Base-by-base conservation (phyloP, 2,888 invertebrate species). In the Ophonus ardosiacus region DNA sequence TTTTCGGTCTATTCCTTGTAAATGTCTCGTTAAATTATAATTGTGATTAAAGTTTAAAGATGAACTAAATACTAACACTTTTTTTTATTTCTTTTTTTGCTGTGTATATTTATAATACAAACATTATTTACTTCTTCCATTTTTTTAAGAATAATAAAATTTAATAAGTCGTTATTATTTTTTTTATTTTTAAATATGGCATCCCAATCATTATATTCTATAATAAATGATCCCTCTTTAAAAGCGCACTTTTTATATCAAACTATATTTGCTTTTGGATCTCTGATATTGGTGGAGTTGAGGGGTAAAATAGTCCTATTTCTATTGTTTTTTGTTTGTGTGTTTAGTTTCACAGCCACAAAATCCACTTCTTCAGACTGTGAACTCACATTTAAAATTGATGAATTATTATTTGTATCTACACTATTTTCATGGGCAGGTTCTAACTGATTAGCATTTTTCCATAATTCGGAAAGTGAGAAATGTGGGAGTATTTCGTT, bases 141-240 rank as follows among this genome's bases (percentile, higher is more conserved):
- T 59, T 59, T 59, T 59, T 59, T 17, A 56, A 56, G n/a, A 56
- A 56, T 56, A 10, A 56, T 17, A 15, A 17, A 59, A 17, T 59
- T 59, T 15, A 15, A 15, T 15, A 59, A 7, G 5, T 59, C 59
- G n/a, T 59, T 59, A 0, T 59, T 15, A 17, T 17, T 59, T 59
- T 59, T 59, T 0, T 59, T 15, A 1, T 59, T 17, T n/a, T n/a
- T 15, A 59, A 59, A 59, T 15, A 59, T n/a, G 1, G 17, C 6
- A 10, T n/a, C 2, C 59, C 59, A 59, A 59, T 17, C 59, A 10
- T 3, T 15, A 3, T 7, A 15, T 17, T 59, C 18, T n/a, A 59
- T 59, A 59, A 15, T 59, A 59, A 59, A 59, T 15, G 59, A 59
- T n/a, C 59, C 59, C n/a, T 59, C 59, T 17, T 59, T 59, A 17